Evolutionary conservation across 2,888 invertebrate genomes (phyloP), one percentile per base, ranked within the genome.

Genomic region (Diloba caeruleocephala): DNA sequence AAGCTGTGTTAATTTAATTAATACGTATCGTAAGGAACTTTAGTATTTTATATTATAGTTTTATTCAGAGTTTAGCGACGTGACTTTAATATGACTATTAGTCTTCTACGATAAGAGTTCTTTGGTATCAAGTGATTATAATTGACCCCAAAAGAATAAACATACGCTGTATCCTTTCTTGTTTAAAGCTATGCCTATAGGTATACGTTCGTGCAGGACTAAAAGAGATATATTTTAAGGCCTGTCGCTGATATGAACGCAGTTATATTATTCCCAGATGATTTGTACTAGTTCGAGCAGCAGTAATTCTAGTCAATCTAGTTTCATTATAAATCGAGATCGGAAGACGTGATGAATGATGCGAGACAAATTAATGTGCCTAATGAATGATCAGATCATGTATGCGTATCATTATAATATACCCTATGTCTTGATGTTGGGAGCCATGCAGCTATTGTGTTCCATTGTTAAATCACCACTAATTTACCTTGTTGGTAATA

Each of bases 381-480:
- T 49, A 64, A 64, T 64, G 59, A 72, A 59, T 51, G 73, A 49
- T 39, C 34, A 43, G 69, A 45, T 46, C 55, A 45, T 45, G 32
- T 49, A 53, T 55, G 42, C 34, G 37, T 48, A n/a, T n/a, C n/a
- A n/a, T 42, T 64, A 4, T 33, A 51, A 26, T 12, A 44, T 49
- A 43, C n/a, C n/a, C n/a, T n/a, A n/a, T n/a, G n/a, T n/a, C n/a
- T n/a, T n/a, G n/a, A n/a, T n/a, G n/a, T n/a, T n/a, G n/a, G n/a
- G n/a, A n/a, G n/a, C n/a, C 31, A 28, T 25, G 10, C 19, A 23
- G 17, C 29, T 28, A 32, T 41, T 63, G 28, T 56, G 38, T 29
- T 26, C 19, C 29, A 37, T 17, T 12, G 17, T 25, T 21, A 44
- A 55, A 15, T 25, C 12, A 7, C 6, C 12, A 43, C 34, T 7